These are phyloP conservation scores for Drosophila seguyi DNA, from an alignment of 1,140 invertebrate species.

Conservation along the genomic window DNA sequence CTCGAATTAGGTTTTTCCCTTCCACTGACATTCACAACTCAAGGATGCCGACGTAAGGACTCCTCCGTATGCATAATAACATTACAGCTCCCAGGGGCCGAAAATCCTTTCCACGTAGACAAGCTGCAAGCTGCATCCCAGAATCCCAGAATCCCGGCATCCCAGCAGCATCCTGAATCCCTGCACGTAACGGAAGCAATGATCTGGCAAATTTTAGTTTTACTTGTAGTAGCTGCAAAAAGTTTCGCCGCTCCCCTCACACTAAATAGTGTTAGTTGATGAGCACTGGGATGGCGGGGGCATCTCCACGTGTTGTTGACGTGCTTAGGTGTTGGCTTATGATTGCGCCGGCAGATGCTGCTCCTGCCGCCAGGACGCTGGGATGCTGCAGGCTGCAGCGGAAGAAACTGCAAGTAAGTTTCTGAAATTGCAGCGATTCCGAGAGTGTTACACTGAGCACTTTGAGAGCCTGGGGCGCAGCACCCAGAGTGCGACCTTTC, in stretches of 20 bases:
- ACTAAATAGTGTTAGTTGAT: slow-evolving; percentile 75
- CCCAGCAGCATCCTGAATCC: slow-evolving; percentile 59
- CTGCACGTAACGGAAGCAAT: slow-evolving; percentile 81
- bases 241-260: slow-evolving; percentile 62
- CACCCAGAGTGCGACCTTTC: slow-evolving; percentile 22
- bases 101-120: slow-evolving; percentile 32
- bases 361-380: slow-evolving; percentile 7
- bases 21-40: slow-evolving; percentile 63
- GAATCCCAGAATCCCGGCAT: slow-evolving; percentile 5
- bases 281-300: slow-evolving; percentile 30
- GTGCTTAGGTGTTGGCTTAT: slow-evolving; percentile 83
- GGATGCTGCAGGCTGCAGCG: slow-evolving; percentile 44
- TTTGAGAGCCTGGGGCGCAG: slow-evolving; percentile 26
- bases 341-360: slow-evolving; percentile 72
- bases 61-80: slow-evolving; percentile 66
- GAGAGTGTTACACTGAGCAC: slow-evolving; percentile 64
- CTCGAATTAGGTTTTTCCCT: slow-evolving; percentile 49
- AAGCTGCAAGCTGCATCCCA: slow-evolving; percentile 11
- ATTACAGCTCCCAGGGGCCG: slow-evolving; percentile 49
- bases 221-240: slow-evolving; percentile 77
- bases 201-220: slow-evolving; percentile 83
- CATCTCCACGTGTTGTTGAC: slow-evolving; percentile 68
- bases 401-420: slow-evolving; percentile 82
- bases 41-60: slow-evolving; percentile 43
- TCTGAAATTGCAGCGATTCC: slow-evolving; percentile 76